Evolutionary conservation across 2,888 invertebrate genomes (phyloP).

Genomic region (Himalopsyche kuldschensis): DNA sequence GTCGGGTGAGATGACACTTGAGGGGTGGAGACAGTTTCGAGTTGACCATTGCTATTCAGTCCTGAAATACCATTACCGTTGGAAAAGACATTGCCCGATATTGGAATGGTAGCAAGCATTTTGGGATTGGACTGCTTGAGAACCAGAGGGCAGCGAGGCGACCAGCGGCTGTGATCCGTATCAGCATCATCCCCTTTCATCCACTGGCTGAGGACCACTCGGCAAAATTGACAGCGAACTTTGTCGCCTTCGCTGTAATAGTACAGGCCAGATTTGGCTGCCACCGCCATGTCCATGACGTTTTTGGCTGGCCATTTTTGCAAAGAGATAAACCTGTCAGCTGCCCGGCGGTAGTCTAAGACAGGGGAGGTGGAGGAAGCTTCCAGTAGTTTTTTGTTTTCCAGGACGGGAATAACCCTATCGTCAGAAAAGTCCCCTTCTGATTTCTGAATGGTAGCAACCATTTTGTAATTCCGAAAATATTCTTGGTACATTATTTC

Average conservation of each 20-base stretch:
- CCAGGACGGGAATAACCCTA: too few species aligned
- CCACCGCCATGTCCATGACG: slow-evolving; percentile 62
- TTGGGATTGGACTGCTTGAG: slow-evolving; percentile 62
- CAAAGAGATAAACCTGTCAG: slow-evolving; percentile 68
- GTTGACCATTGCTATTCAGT: too few species aligned
- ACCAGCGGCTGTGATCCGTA: slow-evolving; percentile 79
- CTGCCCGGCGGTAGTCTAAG: slow-evolving; percentile 55
- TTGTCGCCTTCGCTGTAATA: slow-evolving; percentile 74
- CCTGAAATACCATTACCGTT: too few species aligned
- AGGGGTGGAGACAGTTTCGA: too few species aligned
- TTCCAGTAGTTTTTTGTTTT: too few species aligned
- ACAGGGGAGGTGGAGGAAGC: slow-evolving; percentile 47
- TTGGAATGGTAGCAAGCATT: too few species aligned
- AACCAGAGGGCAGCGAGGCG: slow-evolving; percentile 78
- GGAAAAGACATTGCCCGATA: too few species aligned
- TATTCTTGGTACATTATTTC: too few species aligned
- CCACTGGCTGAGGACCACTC: slow-evolving; percentile 81
- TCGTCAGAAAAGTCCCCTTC: too few species aligned
- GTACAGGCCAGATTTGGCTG: slow-evolving; percentile 84
- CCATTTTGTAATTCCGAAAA: too few species aligned
- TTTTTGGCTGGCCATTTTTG: slow-evolving; percentile 65
- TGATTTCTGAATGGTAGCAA: too few species aligned
- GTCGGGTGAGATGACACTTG: too few species aligned
- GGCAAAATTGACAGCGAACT: slow-evolving; percentile 81
- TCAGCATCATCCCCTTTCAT: slow-evolving; percentile 79